Base-by-base conservation (phyloP, 1,140 invertebrate species). In the Acyrthosiphon pisum region DNA sequence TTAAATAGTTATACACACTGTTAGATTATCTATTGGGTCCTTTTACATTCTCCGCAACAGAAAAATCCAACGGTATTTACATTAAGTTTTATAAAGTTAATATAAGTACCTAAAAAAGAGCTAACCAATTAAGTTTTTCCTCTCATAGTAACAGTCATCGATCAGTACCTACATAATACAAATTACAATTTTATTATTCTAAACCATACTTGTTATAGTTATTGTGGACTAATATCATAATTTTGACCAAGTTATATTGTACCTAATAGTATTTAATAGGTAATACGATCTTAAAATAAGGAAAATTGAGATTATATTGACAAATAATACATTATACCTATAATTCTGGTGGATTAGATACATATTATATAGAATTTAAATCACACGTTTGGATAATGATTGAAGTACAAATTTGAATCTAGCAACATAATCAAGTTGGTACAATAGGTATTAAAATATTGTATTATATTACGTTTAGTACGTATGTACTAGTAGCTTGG, bases 21-120 rank as follows among this genome's bases (percentile, higher is more conserved):
- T 90, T 41, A 11, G 89, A 89, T 68, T n/a, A 60, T 44, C 89
- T 22, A 68, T 90, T 56, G 89, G 89, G 89, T 90, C 89, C 18
- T 68, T 90, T n/a, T 90, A 90, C 56, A 30, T 90, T 90, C 6
- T 90, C 89, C 89, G 14, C 89, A 44, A 68, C 56, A 68, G 89
- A 68, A 60, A 18, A 90, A 68, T 68, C 89, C 30, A 90, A 60
- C 56, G 37, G 89, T 60, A 41, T 14, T 6, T 1, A 6, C 60
- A 76, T 76, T 76, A 7, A 76, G 14, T n/a, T 76, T 76, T 0
- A 18, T n/a, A 1, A n/a, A 30, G 18, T n/a, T 6, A 18, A n/a
- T 68, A 11, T 68, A 11, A 68, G 60, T 68, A n/a, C 18, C n/a
- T 68, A 68, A 68, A n/a, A 26, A 56, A 68, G 11, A 11, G 30